Evolutionary conservation across 2,797 vertebrate species (phyloP), one percentile per base, ranked within the genome.

Genomic region (Tamandua tetradactyla): DNA sequence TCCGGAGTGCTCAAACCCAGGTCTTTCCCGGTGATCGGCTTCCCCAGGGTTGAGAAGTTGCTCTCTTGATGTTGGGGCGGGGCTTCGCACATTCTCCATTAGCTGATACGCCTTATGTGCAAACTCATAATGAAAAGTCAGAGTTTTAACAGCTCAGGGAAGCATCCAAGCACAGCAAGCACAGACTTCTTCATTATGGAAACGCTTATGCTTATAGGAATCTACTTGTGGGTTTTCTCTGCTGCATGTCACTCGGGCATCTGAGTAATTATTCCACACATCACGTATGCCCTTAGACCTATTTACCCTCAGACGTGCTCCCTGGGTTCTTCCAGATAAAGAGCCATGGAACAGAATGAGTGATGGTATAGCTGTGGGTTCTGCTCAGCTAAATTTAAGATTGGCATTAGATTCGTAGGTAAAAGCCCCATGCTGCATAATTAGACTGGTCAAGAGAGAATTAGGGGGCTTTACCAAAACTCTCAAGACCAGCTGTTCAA

Each of bases 401-500:
- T 71, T 96, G 85, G 78, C 64, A 37, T 90, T 88, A 83, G 92
- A 59, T 93, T 94, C 18, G 90, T 94, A 92, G 78, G 78, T 82
- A 92, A 89, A 83, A 92, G 37, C 25, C 88, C 47, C 83, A 47
- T 14, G 12, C 64, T 81, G 83, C 87, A 82, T 95, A 89, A 93
- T 95, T 92, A 96, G 87, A 52, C 87, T 76, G 93, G 88, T 94
- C 87, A 94, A 95, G 94, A 80, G 37, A 92, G 93, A 87, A 89
- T 96, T 95, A 92, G 40, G 74, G 85, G 78, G 44, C n/a, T 92
- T 95, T 80, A 59, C 64, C 66, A 94, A 75, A 94, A 93, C 52
- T 91, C 93, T 81, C 96, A 94, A 97, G 95, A 96, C 90, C 82
- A 97, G 93, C 92, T 96, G 90, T 86, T 97, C 22, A 72, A 42